Conservation (phyloP, 2,888 invertebrate species). For the Aleiodes testaceus region DNA sequence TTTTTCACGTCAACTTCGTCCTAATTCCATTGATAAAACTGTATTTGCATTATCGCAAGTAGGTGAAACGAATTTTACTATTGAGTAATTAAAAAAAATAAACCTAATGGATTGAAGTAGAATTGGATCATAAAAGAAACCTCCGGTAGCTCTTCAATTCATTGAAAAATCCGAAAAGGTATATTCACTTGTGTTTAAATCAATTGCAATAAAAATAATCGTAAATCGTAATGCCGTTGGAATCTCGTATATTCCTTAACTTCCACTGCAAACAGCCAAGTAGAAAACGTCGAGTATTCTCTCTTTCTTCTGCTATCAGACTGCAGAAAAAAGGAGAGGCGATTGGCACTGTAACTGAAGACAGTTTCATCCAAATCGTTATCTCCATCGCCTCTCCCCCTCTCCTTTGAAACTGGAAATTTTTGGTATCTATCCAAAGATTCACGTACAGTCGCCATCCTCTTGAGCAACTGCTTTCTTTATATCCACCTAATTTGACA, state of each 20-base stretch:
- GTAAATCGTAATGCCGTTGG: slow-evolving; percentile 48
- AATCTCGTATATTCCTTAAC: slow-evolving; percentile 37
- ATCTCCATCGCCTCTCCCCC: slow-evolving; percentile 17
- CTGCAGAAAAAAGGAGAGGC: slow-evolving; percentile 28
- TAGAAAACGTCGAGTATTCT: slow-evolving; percentile 9
- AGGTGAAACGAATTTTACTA: too few relatives aligned
- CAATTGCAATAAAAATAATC: slow-evolving; percentile 60
- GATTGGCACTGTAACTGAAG: slow-evolving; percentile 19
- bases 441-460: neutral
- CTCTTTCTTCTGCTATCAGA: slow-evolving; percentile 31
- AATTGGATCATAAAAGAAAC: slow-evolving; percentile 4
- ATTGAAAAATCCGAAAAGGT: neutral
- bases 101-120: slow-evolving; percentile 14
- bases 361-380: slow-evolving; percentile 40
- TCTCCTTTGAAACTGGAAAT: neutral
- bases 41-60: too few relatives aligned
- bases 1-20: too few relatives aligned
- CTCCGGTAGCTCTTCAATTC: slow-evolving; percentile 3
- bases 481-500: slow-evolving; percentile 58
- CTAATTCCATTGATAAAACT: neutral
- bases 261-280: slow-evolving; percentile 35
- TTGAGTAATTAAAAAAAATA: too few relatives aligned
- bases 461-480: slow-evolving; percentile 39
- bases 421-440: slow-evolving; percentile 31
- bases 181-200: slow-evolving; percentile 13